Percentiles rank a stretch among this genome's conserved stretches.
phyloP scores from a whole-genome alignment of 2,113 vertebrate species.

The Emberiza fucata region DNA sequence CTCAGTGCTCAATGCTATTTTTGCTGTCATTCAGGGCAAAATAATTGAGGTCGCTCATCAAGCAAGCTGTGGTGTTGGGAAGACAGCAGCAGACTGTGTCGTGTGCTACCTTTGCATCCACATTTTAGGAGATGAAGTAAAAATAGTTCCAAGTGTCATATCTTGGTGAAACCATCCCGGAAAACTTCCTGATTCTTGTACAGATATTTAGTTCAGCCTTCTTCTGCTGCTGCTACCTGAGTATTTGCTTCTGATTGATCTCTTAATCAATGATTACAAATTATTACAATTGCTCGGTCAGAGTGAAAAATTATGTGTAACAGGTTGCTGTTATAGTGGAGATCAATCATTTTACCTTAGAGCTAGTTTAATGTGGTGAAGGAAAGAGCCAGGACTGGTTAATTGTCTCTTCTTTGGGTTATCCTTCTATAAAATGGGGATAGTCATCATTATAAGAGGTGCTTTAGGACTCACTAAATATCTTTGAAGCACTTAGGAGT shows the following conservation, averaged over 20 bases:
- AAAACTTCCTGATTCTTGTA: not conserved
- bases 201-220: not conserved
- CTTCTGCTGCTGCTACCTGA: not conserved
- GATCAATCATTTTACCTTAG: not conserved
- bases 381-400: not conserved
- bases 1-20: not conserved
- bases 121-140: not conserved
- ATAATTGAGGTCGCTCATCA: not conserved
- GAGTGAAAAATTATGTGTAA: not conserved
- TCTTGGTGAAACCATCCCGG: not conserved
- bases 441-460: not conserved
- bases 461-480: not conserved
- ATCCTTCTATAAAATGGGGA: not conserved
- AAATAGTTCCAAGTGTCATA: not conserved
- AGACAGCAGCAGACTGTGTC: not conserved
- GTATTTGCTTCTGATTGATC: not conserved
- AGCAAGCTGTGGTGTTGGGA: not conserved
- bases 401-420: not conserved
- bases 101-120: not conserved
- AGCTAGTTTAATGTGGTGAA: not conserved
- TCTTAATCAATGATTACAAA: not conserved
- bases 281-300: not conserved
- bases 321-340: not conserved
- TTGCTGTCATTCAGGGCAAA: not conserved
- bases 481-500: constrained; percentile 10